A percentile compares a stretch with the other conserved stretches of the same genome.
Evolutionary conservation across 2,888 invertebrate genomes (phyloP).

Genomic region (Dione vanillae): DNA sequence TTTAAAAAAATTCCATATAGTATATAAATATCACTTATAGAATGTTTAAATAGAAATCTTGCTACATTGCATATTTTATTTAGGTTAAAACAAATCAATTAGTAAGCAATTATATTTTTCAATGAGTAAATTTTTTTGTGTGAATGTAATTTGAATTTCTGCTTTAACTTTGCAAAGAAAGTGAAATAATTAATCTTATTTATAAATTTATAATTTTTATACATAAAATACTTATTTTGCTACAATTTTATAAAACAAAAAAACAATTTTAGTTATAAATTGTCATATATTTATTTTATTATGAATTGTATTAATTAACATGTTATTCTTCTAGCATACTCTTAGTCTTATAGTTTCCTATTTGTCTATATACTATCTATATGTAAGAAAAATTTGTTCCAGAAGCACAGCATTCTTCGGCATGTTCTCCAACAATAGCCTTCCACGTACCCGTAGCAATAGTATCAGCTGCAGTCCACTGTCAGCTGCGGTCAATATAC

Average conservation of each 20-base stretch:
- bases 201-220: too few species aligned
- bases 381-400: constrained; percentile 45
- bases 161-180: too few species aligned
- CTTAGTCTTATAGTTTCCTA: neutral
- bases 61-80: constrained; percentile 5
- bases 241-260: too few species aligned
- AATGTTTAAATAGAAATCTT: neutral
- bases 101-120: constrained; percentile 9
- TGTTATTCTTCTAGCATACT: too few species aligned
- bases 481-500: constrained; percentile 67
- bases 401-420: constrained; percentile 89
- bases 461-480: constrained; percentile 94
- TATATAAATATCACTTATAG: too few species aligned
- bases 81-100: constrained; percentile 16
- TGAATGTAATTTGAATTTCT: neutral
- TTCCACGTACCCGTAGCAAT: constrained; percentile 92
- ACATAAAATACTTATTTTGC: too few species aligned
- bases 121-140: neutral
- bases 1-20: too few species aligned
- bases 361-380: neutral
- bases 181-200: too few species aligned
- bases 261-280: too few species aligned
- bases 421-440: constrained; percentile 87
- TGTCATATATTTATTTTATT: too few species aligned
- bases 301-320: too few species aligned